These are phyloP conservation scores for Ptilonorhynchus violaceus DNA, from an alignment of 2,113 vertebrate genomes.

Conservation along the genomic window DNA sequence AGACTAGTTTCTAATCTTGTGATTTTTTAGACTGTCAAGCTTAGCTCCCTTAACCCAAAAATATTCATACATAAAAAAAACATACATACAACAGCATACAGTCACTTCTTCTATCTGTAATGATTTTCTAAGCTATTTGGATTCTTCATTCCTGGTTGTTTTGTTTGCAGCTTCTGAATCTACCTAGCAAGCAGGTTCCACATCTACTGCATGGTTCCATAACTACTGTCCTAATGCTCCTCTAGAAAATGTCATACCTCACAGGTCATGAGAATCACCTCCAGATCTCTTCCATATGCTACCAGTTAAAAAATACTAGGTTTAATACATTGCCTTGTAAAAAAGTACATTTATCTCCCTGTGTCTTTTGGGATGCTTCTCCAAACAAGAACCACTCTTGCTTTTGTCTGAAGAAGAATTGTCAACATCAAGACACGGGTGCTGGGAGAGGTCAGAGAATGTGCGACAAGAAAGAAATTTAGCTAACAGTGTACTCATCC, in stretches of 20 bases:
- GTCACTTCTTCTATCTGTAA: background rate
- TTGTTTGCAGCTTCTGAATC: background rate
- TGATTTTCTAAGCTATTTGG: background rate
- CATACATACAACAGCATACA: background rate
- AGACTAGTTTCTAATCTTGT: background rate
- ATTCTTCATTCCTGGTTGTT: background rate
- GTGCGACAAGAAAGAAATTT: background rate
- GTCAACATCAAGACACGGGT: background rate
- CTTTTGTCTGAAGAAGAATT: background rate
- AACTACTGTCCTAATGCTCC: background rate
- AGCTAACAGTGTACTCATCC: background rate
- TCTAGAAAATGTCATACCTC: background rate
- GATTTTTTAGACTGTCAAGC: background rate
- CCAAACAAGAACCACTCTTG: background rate
- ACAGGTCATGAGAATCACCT: background rate
- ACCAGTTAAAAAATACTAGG: background rate
- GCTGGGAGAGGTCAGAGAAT: background rate
- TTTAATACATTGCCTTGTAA: background rate
- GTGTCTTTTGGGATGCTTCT: background rate
- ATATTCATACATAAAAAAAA: background rate
- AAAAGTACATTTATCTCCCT: background rate
- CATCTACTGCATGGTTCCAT: too few relatives aligned
- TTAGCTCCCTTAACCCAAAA: background rate
- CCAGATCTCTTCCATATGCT: background rate
- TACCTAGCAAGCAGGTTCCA: background rate